Conservation (phyloP, 2,888 invertebrate species). For the Dicycla oo region DNA sequence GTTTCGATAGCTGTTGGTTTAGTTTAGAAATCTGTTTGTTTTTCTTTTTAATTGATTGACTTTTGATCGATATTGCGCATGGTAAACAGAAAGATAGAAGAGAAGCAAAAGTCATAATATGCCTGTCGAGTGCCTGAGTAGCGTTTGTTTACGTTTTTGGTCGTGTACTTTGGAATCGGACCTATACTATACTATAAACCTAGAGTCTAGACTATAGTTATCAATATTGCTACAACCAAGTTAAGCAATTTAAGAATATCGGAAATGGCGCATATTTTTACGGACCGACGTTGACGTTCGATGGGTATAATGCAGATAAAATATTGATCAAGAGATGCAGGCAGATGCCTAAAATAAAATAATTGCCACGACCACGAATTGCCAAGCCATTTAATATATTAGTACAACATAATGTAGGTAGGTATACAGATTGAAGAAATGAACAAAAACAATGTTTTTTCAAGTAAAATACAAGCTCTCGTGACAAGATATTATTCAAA, state of each 20-base stretch:
- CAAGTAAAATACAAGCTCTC: conserved; percentile 10
- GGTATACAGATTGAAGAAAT: background rate
- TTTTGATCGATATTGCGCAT: background rate
- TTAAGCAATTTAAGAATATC: background rate
- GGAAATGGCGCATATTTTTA: background rate
- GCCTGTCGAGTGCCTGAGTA: background rate
- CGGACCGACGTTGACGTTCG: background rate
- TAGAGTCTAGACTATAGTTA: background rate
- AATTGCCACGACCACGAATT: background rate
- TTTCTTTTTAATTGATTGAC: background rate
- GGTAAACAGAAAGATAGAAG: background rate
- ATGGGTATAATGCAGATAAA: background rate
- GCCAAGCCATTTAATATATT: background rate
- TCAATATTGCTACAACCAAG: background rate
- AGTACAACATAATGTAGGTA: background rate
- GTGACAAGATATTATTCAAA: conserved; percentile 46
- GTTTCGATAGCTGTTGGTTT: conserved; percentile 19
- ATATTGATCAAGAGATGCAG: background rate
- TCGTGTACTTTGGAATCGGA: background rate
- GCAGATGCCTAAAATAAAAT: background rate
- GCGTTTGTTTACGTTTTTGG: background rate
- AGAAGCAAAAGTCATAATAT: too few species aligned
- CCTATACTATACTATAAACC: background rate
- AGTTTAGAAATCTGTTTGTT: conserved; percentile 20
- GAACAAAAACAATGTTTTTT: conserved; percentile 26